These are phyloP conservation scores for Neogobius melanostomus DNA, from an alignment of 2,113 vertebrate genomes.

Conservation along the genomic window DNA sequence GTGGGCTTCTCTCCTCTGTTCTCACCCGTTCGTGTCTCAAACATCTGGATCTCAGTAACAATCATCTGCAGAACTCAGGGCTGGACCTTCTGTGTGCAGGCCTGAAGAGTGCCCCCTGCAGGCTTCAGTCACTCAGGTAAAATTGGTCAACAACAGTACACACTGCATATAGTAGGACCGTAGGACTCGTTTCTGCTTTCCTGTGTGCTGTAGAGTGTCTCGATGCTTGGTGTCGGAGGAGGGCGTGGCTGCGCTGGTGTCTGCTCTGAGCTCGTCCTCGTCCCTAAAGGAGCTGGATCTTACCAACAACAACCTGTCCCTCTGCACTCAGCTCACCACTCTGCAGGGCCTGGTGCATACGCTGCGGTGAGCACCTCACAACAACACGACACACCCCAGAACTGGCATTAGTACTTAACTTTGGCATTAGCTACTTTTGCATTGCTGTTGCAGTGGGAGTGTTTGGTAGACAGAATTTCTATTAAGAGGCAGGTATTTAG, in stretches of 20 bases:
- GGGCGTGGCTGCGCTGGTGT: slow-evolving; percentile 22
- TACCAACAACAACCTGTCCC: neutral
- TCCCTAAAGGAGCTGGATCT: slow-evolving; percentile 5
- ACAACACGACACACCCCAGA: no score
- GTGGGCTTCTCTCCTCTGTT: neutral
- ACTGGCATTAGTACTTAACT: no score
- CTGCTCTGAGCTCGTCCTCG: neutral
- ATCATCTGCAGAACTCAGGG: neutral
- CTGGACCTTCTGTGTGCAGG: neutral
- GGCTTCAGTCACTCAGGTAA: neutral
- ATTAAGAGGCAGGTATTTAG: no score
- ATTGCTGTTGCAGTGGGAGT: no score
- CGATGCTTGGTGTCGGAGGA: slow-evolving; percentile 11
- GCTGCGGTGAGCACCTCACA: slow-evolving; percentile 17
- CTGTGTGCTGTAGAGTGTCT: neutral
- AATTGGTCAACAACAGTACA: no score
- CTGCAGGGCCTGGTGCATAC: slow-evolving; percentile 5
- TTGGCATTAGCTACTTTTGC: no score
- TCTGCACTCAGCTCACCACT: slow-evolving; percentile 2
- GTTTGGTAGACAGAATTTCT: no score
- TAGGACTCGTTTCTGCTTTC: neutral
- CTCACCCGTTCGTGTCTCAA: neutral
- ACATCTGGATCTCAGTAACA: neutral
- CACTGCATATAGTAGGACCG: no score
- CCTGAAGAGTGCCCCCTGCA: neutral